These are phyloP conservation scores for Corythornis cristatus DNA, from an alignment of 2,113 vertebrate genomes.

Conservation along the genomic window DNA sequence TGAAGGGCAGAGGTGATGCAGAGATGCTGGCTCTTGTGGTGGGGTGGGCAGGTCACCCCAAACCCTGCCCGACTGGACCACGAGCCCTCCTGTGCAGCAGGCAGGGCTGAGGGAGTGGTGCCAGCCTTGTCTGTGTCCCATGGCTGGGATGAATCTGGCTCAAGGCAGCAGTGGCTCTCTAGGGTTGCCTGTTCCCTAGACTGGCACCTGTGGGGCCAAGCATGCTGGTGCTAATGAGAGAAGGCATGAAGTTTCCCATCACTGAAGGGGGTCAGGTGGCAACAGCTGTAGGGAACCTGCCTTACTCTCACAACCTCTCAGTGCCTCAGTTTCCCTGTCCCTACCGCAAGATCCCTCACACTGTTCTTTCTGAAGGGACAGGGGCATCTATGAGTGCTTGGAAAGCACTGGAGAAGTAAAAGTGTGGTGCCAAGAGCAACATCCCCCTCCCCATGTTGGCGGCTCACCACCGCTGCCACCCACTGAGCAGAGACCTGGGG, in stretches of 20 bases:
- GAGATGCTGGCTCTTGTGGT: neutral
- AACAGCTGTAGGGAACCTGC: neutral
- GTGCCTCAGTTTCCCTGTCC: neutral
- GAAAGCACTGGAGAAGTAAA: neutral
- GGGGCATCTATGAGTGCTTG: neutral
- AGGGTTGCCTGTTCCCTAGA: neutral
- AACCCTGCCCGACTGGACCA: accelerated
- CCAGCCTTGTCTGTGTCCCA: accelerated
- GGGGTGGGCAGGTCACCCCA: neutral
- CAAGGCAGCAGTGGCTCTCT: neutral
- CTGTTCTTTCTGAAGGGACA: neutral
- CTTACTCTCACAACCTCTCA: accelerated
- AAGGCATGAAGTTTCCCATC: neutral
- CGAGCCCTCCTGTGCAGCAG: accelerated
- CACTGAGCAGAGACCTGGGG: neutral
- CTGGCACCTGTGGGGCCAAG: neutral
- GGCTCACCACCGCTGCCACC: neutral
- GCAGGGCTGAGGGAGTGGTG: neutral
- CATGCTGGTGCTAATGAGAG: neutral
- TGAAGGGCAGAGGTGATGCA: neutral
- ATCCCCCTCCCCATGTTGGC: neutral
- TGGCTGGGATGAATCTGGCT: neutral
- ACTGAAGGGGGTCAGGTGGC: neutral
- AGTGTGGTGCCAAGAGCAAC: neutral
- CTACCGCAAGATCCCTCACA: accelerated